Evolutionary conservation across 1,140 invertebrate genomes (phyloP), one percentile per base, ranked within the genome.

Genomic region (Branchinecta lindahli): DNA sequence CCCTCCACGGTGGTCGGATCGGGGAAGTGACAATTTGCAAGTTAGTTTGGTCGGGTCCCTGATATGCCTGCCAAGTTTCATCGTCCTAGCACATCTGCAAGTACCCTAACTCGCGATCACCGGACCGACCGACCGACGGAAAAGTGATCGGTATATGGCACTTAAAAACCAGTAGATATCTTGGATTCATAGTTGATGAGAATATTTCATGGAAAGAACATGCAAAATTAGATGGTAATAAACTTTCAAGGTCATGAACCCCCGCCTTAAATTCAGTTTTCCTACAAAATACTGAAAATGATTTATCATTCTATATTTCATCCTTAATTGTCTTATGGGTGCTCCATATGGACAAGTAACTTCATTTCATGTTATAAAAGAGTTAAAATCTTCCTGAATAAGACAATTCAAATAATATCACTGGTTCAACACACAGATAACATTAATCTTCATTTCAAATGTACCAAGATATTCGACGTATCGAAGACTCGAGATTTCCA

Each of bases 391-490:
- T 9, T 52, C 47, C 47, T 9, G n/a, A 9, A 52, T 52, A 52
- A 52, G n/a, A n/a, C 47, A 52, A 52, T 52, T 52, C n/a, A 52
- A 52, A 52, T n/a, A 9, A n/a, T 52, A 52, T 52, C 47, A 9
- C 9, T n/a, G 47, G 47, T 52, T 52, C 47, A 52, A 52, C 47
- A 52, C n/a, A 52, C 47, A 52, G 47, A 52, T 52, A 52, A 52
- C n/a, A 52, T 52, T 9, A 52, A 52, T n/a, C 47, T 52, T 52
- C 47, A 52, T 9, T 52, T 52, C 47, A 52, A 52, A 52, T 9
- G 47, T n/a, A n/a, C 47, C n/a, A 52, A n/a, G 47, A 52, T 52
- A 52, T 52, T 52, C n/a, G 47, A 52, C n/a, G 47, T 52, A n/a
- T 52, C 47, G 47, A 52, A 52, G 47, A 52, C 47, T 52, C 47